phyloP scores from a whole-genome alignment of 2,797 vertebrate genomes.

The Oreochromis grahami region DNA sequence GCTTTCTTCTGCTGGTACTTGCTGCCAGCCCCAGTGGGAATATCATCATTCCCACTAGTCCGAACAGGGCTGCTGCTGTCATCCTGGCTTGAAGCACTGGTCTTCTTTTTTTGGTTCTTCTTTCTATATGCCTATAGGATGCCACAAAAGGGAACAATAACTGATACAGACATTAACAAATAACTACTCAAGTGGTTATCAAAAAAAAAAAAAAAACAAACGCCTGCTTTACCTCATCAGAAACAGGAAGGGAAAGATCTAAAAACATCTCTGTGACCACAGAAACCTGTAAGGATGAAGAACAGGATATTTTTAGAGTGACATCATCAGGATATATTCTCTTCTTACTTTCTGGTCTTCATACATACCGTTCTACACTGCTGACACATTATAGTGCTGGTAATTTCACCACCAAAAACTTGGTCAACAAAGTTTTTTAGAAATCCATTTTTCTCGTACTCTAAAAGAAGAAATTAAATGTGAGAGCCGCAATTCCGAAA shows the following conservation, averaged over 20 bases:
- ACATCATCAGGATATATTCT: background rate
- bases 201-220: background rate
- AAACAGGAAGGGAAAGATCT: slow-evolving; percentile 94
- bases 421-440: slow-evolving; percentile 88
- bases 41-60: slow-evolving; percentile 75
- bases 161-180: background rate
- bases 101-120: slow-evolving; percentile 78
- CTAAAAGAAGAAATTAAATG: slow-evolving; percentile 61
- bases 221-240: slow-evolving; percentile 85
- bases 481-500: background rate
- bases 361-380: slow-evolving; percentile 89
- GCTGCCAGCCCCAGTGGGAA: slow-evolving; percentile 73
- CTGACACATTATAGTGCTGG: slow-evolving; percentile 95
- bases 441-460: slow-evolving; percentile 86
- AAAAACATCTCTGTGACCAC: slow-evolving; percentile 94
- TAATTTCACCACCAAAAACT: slow-evolving; percentile 93
- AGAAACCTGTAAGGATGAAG: slow-evolving; percentile 80
- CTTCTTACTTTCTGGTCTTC: background rate
- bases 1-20: slow-evolving; percentile 96
- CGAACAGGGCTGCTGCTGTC: slow-evolving; percentile 60
- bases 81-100: slow-evolving; percentile 65
- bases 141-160: background rate
- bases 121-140: slow-evolving; percentile 72
- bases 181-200: background rate
- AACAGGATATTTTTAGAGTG: background rate